Conservation (phyloP, 2,888 invertebrate species). For the Drepanosiphum platanoidis region DNA sequence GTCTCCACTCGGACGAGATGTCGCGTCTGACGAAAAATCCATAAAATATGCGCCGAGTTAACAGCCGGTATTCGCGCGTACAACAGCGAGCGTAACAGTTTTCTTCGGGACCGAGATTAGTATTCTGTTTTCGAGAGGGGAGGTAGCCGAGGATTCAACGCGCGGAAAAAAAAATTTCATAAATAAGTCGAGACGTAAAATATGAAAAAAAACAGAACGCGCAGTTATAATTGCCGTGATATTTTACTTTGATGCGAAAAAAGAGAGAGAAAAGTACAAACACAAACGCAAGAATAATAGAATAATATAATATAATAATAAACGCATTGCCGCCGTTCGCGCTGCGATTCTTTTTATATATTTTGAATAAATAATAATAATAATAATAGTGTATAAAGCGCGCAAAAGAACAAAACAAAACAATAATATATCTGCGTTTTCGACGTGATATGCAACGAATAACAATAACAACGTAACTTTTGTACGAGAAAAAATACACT, state of each 20-base stretch:
- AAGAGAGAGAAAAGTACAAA: background rate
- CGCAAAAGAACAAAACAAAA: background rate
- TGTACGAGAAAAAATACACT: no score
- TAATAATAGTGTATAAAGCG: background rate
- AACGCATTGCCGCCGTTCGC: no score
- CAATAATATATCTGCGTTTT: background rate
- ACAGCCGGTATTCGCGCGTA: background rate
- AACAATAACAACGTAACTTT: no score
- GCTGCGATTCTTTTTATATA: no score
- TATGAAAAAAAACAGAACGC: background rate
- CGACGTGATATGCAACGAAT: background rate
- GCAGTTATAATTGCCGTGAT: background rate
- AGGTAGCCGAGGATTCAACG: background rate
- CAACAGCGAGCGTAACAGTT: background rate
- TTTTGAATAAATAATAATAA: no score
- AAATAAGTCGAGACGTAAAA: background rate
- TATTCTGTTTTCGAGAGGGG: background rate
- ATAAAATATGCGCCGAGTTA: background rate
- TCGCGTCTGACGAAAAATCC: background rate
- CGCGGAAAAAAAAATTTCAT: background rate
- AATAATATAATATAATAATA: background rate
- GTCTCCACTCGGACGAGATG: background rate
- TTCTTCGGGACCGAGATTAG: background rate
- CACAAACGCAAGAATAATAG: no score
- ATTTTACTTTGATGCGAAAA: constrained; percentile 23